Percentiles rank a stretch among this genome's conserved stretches.
Evolutionary conservation across 2,888 invertebrate species (phyloP).

Genomic region (Chaetogeoica ovagalla): DNA sequence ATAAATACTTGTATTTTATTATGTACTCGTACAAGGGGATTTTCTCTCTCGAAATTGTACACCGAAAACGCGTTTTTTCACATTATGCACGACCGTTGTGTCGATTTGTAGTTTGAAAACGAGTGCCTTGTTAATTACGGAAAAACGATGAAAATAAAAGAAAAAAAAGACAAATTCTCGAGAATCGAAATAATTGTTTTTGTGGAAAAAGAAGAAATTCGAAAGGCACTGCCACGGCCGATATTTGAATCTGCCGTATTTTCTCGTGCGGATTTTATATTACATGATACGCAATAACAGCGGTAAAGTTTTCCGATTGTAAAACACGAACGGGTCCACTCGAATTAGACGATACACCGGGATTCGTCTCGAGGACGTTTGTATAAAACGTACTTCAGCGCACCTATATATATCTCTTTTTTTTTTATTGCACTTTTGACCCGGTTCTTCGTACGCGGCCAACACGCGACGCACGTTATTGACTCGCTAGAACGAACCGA

Average conservation of each 20-base stretch:
- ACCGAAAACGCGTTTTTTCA: no score
- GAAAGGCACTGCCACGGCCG: no score
- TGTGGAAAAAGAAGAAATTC: no score
- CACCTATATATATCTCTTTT: conserved; percentile 6
- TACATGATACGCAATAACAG: background rate
- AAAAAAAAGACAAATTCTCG: no score
- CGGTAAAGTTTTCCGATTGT: conserved; percentile 9
- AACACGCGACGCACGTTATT: conserved; percentile 31
- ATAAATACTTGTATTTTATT: no score
- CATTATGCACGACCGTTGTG: no score
- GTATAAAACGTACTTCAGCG: background rate
- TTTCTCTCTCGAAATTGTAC: no score
- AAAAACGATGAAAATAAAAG: no score
- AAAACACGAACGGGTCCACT: background rate
- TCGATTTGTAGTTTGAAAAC: no score
- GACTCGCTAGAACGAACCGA: conserved; percentile 19
- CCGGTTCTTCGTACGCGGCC: conserved; percentile 20
- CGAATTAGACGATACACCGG: background rate
- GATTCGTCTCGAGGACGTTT: conserved; percentile 21
- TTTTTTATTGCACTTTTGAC: conserved; percentile 51
- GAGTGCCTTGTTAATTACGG: no score
- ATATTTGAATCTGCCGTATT: background rate
- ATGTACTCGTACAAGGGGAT: no score
- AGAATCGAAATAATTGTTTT: no score
- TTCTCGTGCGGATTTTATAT: background rate